Evolutionary conservation across 2,797 vertebrate species (phyloP).

Genomic region (Threskiornis aethiopicus): DNA sequence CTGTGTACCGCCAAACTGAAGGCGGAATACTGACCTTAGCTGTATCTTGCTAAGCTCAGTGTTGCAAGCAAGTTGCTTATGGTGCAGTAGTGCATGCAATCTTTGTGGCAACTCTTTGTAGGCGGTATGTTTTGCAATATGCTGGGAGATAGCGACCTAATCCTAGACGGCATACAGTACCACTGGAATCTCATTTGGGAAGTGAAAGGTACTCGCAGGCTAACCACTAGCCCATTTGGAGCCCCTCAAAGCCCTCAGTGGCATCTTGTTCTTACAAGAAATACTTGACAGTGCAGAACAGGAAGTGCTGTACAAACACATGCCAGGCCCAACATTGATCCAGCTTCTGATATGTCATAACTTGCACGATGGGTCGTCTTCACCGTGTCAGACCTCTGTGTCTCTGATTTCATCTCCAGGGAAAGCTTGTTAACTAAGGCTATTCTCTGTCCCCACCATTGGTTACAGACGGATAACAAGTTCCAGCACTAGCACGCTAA

Average conservation of each 20-base stretch:
- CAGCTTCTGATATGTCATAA: background rate
- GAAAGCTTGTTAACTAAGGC: background rate
- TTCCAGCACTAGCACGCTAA: background rate
- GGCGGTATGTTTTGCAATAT: rapidly evolving
- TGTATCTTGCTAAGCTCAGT: background rate
- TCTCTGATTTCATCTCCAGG: background rate
- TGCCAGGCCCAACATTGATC: background rate
- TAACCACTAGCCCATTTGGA: background rate
- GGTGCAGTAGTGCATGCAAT: background rate
- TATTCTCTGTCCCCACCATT: background rate
- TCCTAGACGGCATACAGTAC: rapidly evolving
- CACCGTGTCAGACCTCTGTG: background rate
- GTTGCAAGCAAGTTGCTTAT: background rate
- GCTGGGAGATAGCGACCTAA: background rate
- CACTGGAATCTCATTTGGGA: background rate
- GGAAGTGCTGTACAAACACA: background rate
- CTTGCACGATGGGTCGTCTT: background rate
- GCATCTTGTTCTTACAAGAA: background rate
- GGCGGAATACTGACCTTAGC: background rate
- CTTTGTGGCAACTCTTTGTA: background rate
- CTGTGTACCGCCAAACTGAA: rapidly evolving
- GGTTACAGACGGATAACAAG: background rate
- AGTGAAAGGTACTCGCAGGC: rapidly evolving
- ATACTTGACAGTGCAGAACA: background rate
- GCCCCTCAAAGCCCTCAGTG: background rate